These are phyloP conservation scores for Triops cancriformis DNA, from an alignment of 1,140 invertebrate species.

Conservation along the genomic window DNA sequence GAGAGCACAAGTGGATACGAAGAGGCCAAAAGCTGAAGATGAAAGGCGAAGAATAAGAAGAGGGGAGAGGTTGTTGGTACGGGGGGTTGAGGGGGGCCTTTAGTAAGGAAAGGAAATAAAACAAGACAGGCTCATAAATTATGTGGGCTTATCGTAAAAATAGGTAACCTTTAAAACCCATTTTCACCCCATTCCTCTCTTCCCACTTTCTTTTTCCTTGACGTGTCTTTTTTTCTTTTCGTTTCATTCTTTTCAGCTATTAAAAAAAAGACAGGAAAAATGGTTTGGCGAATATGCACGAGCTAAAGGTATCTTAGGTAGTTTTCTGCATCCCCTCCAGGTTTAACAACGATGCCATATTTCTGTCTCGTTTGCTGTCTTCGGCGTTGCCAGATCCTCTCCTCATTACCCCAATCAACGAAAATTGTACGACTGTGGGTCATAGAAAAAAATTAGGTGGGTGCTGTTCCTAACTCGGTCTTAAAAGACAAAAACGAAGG, in stretches of 20 bases:
- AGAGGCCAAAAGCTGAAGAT: too few relatives aligned
- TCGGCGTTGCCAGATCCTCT: not conserved
- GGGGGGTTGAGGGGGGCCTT: not conserved
- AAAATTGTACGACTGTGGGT: not conserved
- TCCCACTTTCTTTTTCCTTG: not conserved
- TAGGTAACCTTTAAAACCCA: slow-evolving; percentile 12
- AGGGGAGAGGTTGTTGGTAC: not conserved
- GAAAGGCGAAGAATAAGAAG: not conserved
- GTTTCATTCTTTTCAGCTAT: not conserved
- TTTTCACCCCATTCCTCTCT: slow-evolving; percentile 4
- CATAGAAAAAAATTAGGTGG: not conserved
- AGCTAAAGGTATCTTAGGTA: not conserved
- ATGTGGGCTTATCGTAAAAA: slow-evolving; percentile 2
- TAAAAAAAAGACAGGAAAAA: too few relatives aligned
- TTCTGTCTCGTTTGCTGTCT: slow-evolving; percentile 8
- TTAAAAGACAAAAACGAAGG: not conserved
- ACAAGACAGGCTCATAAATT: slow-evolving; percentile 6
- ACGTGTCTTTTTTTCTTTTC: slow-evolving; percentile 1
- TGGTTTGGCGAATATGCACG: not conserved
- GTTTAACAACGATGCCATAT: not conserved
- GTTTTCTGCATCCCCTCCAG: not conserved
- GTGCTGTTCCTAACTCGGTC: not conserved
- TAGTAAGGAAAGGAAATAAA: not conserved
- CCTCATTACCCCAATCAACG: not conserved
- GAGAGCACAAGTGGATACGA: too few relatives aligned